Base-by-base conservation (phyloP, 1,140 invertebrate species). In the Drosophila repletoides region DNA sequence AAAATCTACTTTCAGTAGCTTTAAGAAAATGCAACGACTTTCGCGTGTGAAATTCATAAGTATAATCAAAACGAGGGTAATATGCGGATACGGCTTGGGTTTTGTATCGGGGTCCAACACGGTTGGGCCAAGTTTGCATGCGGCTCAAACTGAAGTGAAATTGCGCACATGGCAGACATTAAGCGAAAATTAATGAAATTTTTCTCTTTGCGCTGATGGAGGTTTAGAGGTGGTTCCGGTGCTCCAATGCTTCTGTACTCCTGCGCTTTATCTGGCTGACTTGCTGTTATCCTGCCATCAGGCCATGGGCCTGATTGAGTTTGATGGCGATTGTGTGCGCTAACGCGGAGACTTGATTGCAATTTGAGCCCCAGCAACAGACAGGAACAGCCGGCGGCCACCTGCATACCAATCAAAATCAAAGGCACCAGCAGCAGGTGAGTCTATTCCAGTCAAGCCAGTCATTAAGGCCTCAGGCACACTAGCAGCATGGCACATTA, bases 141-240 rank as follows among this genome's bases (percentile, higher is more conserved):
- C 7, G 14, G 34, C 36, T 21, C 21, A 10, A 28, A 33, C 7
- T 60, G 61, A 72, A 80, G 76, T 61, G 71, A 80, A 80, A 80
- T 80, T 65, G 76, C 76, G 76, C 76, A 80, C 76, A 80, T 80
- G 76, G 76, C 76, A 73, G 76, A 71, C 76, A 80, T 80, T 80
- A 80, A 80, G 76, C 71, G 76, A 80, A 81, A 80, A 80, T 80
- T 80, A 80, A 80, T 80, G 76, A 80, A 80, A 80, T 80, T 80
- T 81, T n/a, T n/a, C n/a, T 75, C 55, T 52, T 46, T 46, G 61
- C 36, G 67, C 76, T 34, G 26, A 21, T 43, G 40, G 34, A 15
- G 26, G 21, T 53, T 33, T 10, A 41, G 36, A 51, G 53, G 28
- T 56, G 43, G 41, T 49, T 28, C 36, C 36, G 3, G 31, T 43